Percentiles rank a stretch among this genome's conserved stretches.
These are phyloP conservation scores for Ochotona curzoniae DNA, from an alignment of 2,113 vertebrate genomes.

Conservation along the genomic window DNA sequence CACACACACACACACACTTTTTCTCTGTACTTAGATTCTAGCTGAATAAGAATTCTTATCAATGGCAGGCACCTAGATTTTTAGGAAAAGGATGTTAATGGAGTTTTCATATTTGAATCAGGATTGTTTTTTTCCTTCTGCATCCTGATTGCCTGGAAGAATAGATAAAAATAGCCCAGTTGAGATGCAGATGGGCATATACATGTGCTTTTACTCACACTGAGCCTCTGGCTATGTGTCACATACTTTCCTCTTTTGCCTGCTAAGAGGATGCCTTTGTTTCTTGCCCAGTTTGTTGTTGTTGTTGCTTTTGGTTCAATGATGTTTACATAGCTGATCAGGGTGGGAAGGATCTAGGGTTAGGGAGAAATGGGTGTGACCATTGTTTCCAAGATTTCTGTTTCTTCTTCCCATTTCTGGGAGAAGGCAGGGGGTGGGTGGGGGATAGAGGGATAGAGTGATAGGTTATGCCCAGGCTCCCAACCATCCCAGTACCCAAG, in stretches of 20 bases:
- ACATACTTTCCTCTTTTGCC: background rate
- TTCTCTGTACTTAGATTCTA: background rate
- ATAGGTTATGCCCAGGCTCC: too few species aligned
- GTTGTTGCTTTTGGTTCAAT: too few species aligned
- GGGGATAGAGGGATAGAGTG: too few species aligned
- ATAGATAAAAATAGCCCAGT: background rate
- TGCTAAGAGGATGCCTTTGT: background rate
- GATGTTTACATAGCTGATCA: too few species aligned
- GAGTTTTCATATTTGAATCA: background rate
- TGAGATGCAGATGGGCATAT: background rate
- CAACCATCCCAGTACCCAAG: too few species aligned
- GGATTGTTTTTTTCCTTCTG: background rate
- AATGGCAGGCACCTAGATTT: background rate
- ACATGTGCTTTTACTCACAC: background rate
- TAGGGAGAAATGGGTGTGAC: too few species aligned
- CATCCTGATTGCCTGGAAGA: conserved; percentile 55
- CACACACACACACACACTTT: background rate
- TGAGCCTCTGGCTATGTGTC: too few species aligned
- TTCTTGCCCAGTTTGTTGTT: accelerated
- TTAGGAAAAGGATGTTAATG: background rate
- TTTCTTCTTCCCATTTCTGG: too few species aligned
- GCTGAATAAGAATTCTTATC: background rate
- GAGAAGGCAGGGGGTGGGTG: too few species aligned
- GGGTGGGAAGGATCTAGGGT: too few species aligned
- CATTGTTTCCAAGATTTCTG: too few species aligned